A percentile compares a stretch with the other conserved stretches of the same genome.
Conservation (phyloP, 1,140 invertebrate species). For the Dryas iulia region DNA sequence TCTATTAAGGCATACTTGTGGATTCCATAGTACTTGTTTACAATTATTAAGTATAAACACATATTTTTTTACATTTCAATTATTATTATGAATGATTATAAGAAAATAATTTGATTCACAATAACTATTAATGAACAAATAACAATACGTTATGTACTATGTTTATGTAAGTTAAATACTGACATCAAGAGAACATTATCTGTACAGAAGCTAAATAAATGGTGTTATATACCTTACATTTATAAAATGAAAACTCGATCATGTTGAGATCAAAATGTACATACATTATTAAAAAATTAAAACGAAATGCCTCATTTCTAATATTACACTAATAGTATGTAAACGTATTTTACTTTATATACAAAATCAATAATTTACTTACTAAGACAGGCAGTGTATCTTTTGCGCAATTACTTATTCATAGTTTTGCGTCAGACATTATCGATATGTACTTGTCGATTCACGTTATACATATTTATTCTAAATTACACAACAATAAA, state of each 20-base stretch:
- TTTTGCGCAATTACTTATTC: conserved; percentile 62
- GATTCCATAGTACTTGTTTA: conserved; percentile 20
- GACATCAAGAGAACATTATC: conserved; percentile 66
- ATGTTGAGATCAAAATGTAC: conserved; percentile 79
- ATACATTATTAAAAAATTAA: conserved; percentile 54
- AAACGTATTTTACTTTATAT: conserved; percentile 41
- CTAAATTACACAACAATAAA: conserved; percentile 17
- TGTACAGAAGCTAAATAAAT: conserved; percentile 77
- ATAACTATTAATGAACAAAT: background rate
- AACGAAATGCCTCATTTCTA: conserved; percentile 52
- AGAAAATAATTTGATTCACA: background rate
- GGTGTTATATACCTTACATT: conserved; percentile 79
- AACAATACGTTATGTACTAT: background rate
- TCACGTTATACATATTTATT: conserved; percentile 33
- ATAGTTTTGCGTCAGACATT: conserved; percentile 61
- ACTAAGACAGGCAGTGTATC: conserved; percentile 68
- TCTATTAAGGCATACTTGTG: conserved; percentile 60
- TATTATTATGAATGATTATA: background rate
- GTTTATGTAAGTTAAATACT: conserved; percentile 37
- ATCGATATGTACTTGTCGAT: conserved; percentile 69
- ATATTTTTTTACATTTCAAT: background rate
- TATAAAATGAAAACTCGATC: conserved; percentile 73
- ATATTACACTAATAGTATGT: conserved; percentile 50
- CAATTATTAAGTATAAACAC: background rate
- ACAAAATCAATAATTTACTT: conserved; percentile 52